Base-by-base conservation (phyloP, 1,140 invertebrate species). In the Panonychus citri region DNA sequence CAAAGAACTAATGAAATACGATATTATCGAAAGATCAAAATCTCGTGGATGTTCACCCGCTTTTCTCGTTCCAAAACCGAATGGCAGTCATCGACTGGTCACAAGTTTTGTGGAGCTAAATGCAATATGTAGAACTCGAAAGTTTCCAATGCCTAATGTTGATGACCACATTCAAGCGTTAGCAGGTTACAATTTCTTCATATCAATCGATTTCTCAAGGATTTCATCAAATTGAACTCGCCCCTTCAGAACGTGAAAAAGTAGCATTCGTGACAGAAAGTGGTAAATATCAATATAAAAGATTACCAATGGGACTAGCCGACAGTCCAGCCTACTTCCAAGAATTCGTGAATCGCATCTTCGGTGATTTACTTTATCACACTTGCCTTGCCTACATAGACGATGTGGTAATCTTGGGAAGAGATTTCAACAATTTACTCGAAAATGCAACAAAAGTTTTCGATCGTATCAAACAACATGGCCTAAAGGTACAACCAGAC, bases 81-180 rank as follows among this genome's bases (percentile, higher is more conserved):
- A 34, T 1, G 30, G 30, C 30, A 34, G 30, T 34, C 30, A 34
- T 34, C 30, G 30, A 34, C 30, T 34, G 30, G 30, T 34, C 30
- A 34, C 30, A 1, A 34, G 30, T 12, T 34, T 34, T 34, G 30
- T 34, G 0, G 30, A 34, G 1, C 54, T 74, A 8, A 73, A 74
- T 60, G 10, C 17, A 53, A 62, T 57, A 0, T 74, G 67, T 0
- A 63, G 65, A 0, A 61, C 64, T 51, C 73, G 77, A 61, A 64
- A 60, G 34, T 77, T 70, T 62, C 75, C 76, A 61, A 56, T 77
- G 3, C 74, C 72, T 0, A 46, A 64, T 5, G 71, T 76, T 17
- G 30, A 57, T 21, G 58, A 59, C 7, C 13, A 21, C 3, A 25
- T 59, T 0, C 5, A 40, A 3, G 21, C 19, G 2, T 25, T 72